These are phyloP conservation scores for Dysidea cf. avara DNA, from an alignment of 37 sponge, comb jelly and placozoan species.

Conservation along the genomic window DNA sequence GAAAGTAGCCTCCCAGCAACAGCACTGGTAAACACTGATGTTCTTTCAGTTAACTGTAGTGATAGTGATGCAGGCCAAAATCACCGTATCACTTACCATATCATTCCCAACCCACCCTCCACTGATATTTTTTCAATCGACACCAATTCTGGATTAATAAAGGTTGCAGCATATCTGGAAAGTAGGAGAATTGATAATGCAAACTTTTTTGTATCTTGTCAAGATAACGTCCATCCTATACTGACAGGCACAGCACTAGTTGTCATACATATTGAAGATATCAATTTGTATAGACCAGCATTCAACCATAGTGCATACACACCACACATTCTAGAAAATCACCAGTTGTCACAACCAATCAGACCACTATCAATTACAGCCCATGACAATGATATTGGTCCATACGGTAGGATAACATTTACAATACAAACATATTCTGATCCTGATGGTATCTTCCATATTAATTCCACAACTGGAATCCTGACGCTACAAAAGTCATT, in stretches of 20 bases:
- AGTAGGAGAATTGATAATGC: slow-evolving; percentile 27
- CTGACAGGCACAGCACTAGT: slow-evolving; percentile 5
- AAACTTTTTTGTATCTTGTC: slow-evolving; percentile 24
- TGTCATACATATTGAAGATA: not conserved
- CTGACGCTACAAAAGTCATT: not conserved
- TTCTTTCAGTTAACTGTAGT: slow-evolving; percentile 42
- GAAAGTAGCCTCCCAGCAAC: not conserved
- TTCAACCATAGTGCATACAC: not conserved
- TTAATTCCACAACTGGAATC: not conserved
- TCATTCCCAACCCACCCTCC: not conserved
- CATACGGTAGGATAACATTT: slow-evolving; percentile 36
- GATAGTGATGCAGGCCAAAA: slow-evolving; percentile 59
- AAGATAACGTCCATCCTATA: slow-evolving; percentile 25
- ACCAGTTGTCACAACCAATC: slow-evolving; percentile 15
- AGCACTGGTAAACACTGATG: too few relatives aligned
- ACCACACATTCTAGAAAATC: not conserved
- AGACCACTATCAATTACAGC: slow-evolving; percentile 30
- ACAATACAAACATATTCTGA: not conserved
- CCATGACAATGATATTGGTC: slow-evolving; percentile 47
- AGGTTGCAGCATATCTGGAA: slow-evolving; percentile 14
- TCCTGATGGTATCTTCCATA: too few relatives aligned
- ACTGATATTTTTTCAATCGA: slow-evolving; percentile 36
- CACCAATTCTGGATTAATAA: slow-evolving; percentile 25
- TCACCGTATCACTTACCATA: slow-evolving; percentile 35
- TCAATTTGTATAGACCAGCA: not conserved